phyloP scores from a whole-genome alignment of 2,888 invertebrate species.

The Protonemura montana region DNA sequence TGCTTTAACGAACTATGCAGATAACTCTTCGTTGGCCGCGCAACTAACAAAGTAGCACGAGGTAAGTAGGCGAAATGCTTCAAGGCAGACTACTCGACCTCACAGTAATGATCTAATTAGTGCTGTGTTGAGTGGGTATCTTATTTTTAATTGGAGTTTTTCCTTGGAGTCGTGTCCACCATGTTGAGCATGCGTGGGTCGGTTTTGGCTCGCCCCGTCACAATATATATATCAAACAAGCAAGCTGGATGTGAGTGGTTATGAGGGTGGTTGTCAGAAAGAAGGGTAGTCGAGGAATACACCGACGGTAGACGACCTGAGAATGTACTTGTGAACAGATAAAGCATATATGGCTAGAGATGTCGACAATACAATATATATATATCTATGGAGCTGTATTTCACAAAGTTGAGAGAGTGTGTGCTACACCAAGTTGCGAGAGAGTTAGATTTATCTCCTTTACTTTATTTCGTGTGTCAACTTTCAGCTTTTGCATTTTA shows the following conservation, averaged over 20 bases:
- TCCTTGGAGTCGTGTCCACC: neutral
- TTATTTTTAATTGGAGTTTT: constrained; percentile 12
- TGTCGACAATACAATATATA: neutral
- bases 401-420: neutral
- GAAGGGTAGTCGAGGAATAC: neutral
- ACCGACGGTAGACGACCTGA: neutral
- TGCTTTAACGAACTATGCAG: neutral
- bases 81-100: neutral
- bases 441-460: neutral
- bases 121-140: neutral
- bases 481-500: neutral
- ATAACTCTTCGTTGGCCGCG: neutral
- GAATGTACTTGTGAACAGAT: constrained; percentile 16
- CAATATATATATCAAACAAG: neutral
- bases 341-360: constrained; percentile 3
- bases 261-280: neutral
- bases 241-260: neutral
- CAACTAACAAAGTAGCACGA: neutral
- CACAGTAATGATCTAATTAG: constrained; percentile 1
- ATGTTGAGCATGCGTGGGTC: neutral
- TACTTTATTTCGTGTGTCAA: neutral
- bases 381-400: neutral
- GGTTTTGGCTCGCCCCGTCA: neutral
- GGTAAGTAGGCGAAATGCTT: neutral
- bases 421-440: neutral